Conservation (phyloP, 1,140 invertebrate species). For the Lepidotrigona ventralis region DNA sequence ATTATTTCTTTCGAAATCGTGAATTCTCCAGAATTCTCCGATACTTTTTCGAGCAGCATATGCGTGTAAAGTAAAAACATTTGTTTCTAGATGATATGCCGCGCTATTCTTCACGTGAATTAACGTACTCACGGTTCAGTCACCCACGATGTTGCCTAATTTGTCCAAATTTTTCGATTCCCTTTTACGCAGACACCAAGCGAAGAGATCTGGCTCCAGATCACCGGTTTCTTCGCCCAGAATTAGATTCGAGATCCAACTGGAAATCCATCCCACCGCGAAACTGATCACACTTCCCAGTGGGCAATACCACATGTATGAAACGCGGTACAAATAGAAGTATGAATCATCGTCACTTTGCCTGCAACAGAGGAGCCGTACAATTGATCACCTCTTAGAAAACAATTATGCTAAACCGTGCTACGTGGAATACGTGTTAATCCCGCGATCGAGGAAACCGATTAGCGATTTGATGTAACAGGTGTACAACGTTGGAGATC, state of each 20-base stretch:
- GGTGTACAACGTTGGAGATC: neutral
- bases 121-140: neutral
- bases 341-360: conserved; percentile 45
- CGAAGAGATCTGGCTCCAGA: conserved; percentile 84
- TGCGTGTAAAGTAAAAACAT: neutral
- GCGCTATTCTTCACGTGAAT: neutral
- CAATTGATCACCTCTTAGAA: neutral
- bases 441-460: neutral
- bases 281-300: conserved; percentile 85
- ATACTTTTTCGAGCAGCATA: no score
- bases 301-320: conserved; percentile 86
- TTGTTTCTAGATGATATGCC: neutral
- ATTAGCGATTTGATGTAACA: neutral
- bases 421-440: neutral
- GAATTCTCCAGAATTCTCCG: no score
- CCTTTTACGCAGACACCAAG: conserved; percentile 50
- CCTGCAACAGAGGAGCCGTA: conserved; percentile 28
- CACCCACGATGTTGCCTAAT: neutral
- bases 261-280: conserved; percentile 83
- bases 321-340: conserved; percentile 82
- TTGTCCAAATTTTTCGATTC: neutral
- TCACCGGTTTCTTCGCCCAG: conserved; percentile 61
- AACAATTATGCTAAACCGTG: conserved; percentile 3
- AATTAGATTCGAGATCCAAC: conserved; percentile 73
- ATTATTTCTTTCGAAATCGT: no score